Conservation (phyloP, 2,113 vertebrate genomes). For the Pterocles gutturalis region DNA sequence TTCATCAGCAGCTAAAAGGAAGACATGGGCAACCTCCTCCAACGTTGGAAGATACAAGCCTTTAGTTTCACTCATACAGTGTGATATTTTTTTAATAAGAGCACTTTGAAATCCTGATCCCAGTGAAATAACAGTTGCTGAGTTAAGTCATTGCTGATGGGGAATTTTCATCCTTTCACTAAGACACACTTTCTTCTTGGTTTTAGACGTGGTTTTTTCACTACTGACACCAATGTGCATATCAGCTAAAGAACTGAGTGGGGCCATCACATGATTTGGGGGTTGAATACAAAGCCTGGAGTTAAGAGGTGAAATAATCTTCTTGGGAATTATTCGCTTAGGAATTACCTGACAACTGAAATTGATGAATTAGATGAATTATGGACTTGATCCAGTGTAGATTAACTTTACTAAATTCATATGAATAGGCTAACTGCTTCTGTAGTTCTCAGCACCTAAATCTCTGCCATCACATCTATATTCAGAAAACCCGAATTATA, state of each 20-base stretch:
- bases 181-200: background rate
- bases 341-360: background rate
- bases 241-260: background rate
- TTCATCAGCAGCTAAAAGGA: background rate
- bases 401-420: background rate
- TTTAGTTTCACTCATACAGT: background rate
- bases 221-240: background rate
- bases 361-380: background rate
- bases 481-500: background rate
- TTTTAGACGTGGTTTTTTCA: background rate
- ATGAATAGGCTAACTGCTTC: background rate
- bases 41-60: background rate
- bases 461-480: background rate
- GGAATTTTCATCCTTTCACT: background rate
- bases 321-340: background rate
- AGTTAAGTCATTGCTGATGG: background rate
- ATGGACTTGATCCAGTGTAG: background rate
- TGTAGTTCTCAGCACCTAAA: background rate
- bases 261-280: background rate
- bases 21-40: background rate
- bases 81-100: background rate
- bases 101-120: background rate
- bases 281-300: background rate
- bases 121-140: background rate
- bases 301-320: background rate